Evolutionary conservation across 1,140 invertebrate genomes (phyloP), one percentile per base, ranked within the genome.

Genomic region (Drosophila ficusphila): DNA sequence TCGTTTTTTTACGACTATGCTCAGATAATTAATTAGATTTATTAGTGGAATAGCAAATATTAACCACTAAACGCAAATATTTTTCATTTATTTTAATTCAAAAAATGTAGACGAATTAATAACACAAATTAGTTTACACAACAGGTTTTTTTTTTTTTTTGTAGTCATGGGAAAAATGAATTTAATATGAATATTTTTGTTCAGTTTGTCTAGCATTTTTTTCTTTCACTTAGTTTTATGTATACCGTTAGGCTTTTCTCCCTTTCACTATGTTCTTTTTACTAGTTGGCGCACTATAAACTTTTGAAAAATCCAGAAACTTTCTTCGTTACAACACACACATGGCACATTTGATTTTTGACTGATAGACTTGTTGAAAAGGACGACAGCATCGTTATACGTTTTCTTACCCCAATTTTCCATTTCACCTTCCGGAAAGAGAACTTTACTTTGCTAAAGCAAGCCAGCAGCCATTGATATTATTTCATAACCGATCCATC

Each of bases 291-390:
- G 48, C 31, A 25, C 16, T 54, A 36, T 25, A 44, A 62, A 62
- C 19, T 62, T 62, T 62, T 21, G 12, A 9, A 44, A n/a, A 38
- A 14, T 3, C 21, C 27, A 1, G 14, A 8, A 62, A 62, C 27
- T 61, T 61, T 19, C 25, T 56, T 49, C 33, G 51, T 39, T 48
- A 31, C 21, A 38, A 58, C 33, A 58, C 57, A 56, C 29, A 33
- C 27, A 62, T n/a, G 16, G 0, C 25, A 62, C 56, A 27, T 79
- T 79, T 85, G 71, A 85, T 68, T 67, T 62, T 79, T 83, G 79
- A 83, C 79, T 83, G 79, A 83, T 83, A 83, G 79, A 85, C 75
- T 79, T 85, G 79, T 83, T 83, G 76, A 65, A 46, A 53, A 46
- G 39, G 52, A 41, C 58, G 79, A 83, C 79, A 85, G 79, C 47